phyloP scores from a whole-genome alignment of 2,797 vertebrate species.

The Mormyrus hasselquistii region DNA sequence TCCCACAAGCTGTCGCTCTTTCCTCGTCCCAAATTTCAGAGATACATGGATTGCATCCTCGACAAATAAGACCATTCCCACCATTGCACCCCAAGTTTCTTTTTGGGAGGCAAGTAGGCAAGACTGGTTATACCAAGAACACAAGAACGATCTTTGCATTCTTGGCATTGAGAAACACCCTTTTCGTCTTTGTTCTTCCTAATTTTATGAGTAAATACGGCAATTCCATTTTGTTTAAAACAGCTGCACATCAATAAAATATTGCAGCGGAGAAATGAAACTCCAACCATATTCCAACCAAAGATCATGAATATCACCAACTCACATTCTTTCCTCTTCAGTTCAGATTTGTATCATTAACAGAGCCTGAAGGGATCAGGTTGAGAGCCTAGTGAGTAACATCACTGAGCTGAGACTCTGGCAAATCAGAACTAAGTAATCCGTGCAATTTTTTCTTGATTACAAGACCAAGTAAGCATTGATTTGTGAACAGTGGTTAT shows the following conservation, averaged over 20 bases:
- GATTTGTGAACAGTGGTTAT: not conserved
- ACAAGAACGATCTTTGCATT: not conserved
- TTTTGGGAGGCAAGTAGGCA: not conserved
- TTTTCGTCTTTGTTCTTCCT: slow-evolving; percentile 12
- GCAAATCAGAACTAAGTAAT: not conserved
- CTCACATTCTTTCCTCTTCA: not conserved
- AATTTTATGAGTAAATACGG: slow-evolving; percentile 34
- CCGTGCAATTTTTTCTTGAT: not conserved
- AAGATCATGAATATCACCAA: not conserved
- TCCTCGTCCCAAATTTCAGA: not conserved
- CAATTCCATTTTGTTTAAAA: not conserved
- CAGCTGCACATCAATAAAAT: not conserved
- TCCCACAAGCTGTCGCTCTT: not conserved
- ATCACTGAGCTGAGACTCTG: not conserved
- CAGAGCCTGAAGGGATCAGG: not conserved
- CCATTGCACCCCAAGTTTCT: not conserved
- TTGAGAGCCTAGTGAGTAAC: not conserved
- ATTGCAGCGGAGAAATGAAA: slow-evolving; percentile 10
- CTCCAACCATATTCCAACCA: slow-evolving; percentile 22
- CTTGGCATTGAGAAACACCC: not conserved
- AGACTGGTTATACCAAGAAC: not conserved
- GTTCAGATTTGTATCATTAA: not conserved
- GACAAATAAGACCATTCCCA: not conserved
- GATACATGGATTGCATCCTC: not conserved
- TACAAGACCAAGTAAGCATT: not conserved